Conservation (phyloP, 2,113 vertebrate genomes). For the Colossoma macropomum region DNA sequence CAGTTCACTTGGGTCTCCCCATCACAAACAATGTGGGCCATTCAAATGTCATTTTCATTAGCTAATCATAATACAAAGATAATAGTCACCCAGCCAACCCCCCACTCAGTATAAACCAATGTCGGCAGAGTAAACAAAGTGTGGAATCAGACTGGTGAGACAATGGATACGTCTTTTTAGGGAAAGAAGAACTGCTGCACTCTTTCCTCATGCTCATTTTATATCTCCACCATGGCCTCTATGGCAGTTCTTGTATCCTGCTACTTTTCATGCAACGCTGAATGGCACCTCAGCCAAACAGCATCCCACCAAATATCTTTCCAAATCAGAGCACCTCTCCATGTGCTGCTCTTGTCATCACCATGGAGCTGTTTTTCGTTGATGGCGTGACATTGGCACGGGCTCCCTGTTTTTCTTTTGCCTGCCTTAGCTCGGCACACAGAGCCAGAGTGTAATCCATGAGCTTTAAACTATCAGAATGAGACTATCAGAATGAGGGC, state of each 20-base stretch:
- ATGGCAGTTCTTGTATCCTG: slow-evolving; percentile 42
- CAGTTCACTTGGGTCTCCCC: slow-evolving; percentile 56
- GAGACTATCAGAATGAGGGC: not conserved
- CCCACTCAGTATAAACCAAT: slow-evolving; percentile 58
- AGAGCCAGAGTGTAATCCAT: not conserved
- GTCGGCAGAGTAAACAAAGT: slow-evolving; percentile 61
- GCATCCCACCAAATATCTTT: slow-evolving; percentile 55
- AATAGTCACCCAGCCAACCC: slow-evolving; percentile 51
- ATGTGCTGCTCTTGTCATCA: slow-evolving; percentile 65
- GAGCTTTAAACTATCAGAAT: not conserved
- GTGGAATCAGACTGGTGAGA: slow-evolving; percentile 55
- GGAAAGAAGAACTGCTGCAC: slow-evolving; percentile 30
- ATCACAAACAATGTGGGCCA: slow-evolving; percentile 60
- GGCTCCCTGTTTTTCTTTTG: slow-evolving; percentile 60
- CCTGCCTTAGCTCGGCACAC: slow-evolving; percentile 18
- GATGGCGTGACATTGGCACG: slow-evolving; percentile 57
- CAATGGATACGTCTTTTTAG: slow-evolving; percentile 58
- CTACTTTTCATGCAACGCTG: slow-evolving; percentile 63
- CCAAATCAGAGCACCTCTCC: slow-evolving; percentile 41
- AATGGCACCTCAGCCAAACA: slow-evolving; percentile 65
- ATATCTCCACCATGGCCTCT: slow-evolving; percentile 56
- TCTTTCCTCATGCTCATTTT: slow-evolving; percentile 42
- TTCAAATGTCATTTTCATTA: slow-evolving; percentile 69
- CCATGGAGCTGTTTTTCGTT: slow-evolving; percentile 57
- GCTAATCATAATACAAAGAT: slow-evolving; percentile 69